Evolutionary conservation across 2,888 invertebrate genomes (phyloP), one percentile per base, ranked within the genome.

Genomic region (Homarus gammarus): DNA sequence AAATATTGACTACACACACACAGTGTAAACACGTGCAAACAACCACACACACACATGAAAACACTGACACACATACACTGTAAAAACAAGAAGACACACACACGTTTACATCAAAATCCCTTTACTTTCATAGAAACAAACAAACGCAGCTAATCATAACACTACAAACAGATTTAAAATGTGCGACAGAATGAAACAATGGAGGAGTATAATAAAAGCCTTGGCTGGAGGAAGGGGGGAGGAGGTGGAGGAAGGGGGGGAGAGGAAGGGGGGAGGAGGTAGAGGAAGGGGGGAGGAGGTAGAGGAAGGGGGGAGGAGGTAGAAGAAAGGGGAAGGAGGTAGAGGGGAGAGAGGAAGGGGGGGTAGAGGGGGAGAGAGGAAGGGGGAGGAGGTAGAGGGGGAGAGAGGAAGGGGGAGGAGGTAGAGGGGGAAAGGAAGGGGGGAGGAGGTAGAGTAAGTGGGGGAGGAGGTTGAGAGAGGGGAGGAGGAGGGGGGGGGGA

Each of bases 351-450:
- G n/a, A 40, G 40, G 75, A 38, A 40, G 40, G 75, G n/a, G 75
- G 40, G 75, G n/a, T 75, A 40, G 75, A 38, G 3, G 22, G n/a
- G n/a, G 6, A 6, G 31, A 31, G 68, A 31, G 68, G n/a, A 22
- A 15, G n/a, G 6, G 49, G n/a, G 22, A 22, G 18, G 12, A 22
- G 31, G n/a, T 22, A 68, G 31, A 8, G 33, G 31, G 49, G n/a
- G 75, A 75, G 49, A 38, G 75, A 75, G 75, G 27, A 44, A 75
- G 75, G 27, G 75, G 27, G 75, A 36, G 61, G 44, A 77, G 77
- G 31, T 40, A 77, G 77, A 44, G 77, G 49, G 77, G 31, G 51
- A 51, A 51, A 36, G 56, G 33, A 51, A 78, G 56, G 36, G 78
- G 15, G 15, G 27, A 64, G 64, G 64, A 40, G 15, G 64, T 33